phyloP scores from a whole-genome alignment of 2,113 vertebrate species.

The Andinoacara biseriatus region DNA sequence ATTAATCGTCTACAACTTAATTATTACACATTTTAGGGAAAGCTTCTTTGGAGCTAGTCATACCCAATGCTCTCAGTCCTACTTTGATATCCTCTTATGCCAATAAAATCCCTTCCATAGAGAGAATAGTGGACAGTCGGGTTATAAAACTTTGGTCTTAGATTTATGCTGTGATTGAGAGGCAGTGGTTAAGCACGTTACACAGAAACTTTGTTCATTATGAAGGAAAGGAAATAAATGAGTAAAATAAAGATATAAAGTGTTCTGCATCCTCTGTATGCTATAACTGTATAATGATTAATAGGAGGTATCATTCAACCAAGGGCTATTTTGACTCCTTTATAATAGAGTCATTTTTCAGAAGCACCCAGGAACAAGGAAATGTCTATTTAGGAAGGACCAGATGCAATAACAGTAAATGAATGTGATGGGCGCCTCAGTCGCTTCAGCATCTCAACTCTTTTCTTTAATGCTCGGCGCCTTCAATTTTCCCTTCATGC shows the following conservation, averaged over 20 bases:
- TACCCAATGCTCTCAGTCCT: not conserved
- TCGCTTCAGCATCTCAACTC: not conserved
- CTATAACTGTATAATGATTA: constrained; percentile 59
- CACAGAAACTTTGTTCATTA: not conserved
- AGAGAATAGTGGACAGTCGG: not conserved
- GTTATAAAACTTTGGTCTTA: not conserved
- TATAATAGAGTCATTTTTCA: constrained; percentile 63
- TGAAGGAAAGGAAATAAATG: not conserved
- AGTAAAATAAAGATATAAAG: constrained; percentile 2
- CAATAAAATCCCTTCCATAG: not conserved
- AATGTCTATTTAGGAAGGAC: constrained; percentile 54
- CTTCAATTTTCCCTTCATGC: too few species aligned
- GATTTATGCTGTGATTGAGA: not conserved
- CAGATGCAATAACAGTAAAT: constrained; percentile 47
- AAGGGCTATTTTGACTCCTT: constrained; percentile 60
- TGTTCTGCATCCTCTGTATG: constrained; percentile 20
- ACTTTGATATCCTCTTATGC: too few species aligned
- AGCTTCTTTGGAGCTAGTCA: not conserved
- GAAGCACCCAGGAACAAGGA: constrained; percentile 32
- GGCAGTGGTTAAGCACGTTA: not conserved
- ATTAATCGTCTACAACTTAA: not conserved
- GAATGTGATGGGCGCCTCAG: constrained; percentile 24
- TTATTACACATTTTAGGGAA: not conserved
- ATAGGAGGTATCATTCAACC: constrained; percentile 36
- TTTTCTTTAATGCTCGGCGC: not conserved